Base-by-base conservation (phyloP, 2,888 invertebrate species). In the Chalcosyrphus nemorum region DNA sequence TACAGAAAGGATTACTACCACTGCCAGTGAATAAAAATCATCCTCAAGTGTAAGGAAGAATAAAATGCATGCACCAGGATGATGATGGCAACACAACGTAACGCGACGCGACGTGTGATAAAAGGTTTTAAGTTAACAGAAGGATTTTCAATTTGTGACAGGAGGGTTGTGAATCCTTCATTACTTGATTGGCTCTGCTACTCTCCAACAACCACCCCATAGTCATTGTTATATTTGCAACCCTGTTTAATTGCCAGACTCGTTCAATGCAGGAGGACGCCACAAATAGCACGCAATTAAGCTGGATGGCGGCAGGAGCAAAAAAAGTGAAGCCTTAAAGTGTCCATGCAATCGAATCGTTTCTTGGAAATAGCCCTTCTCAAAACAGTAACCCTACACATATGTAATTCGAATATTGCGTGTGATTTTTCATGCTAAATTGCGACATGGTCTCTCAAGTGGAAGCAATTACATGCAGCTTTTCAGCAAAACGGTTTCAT, bases 361-460 rank as follows among this genome's bases (percentile, higher is more conserved):
- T 24, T 82, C 81, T 43, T 24, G 59, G 81, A 82, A 81, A 71
- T 59, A 50, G n/a, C 27, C 52, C 76, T 17, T 24, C 41, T 11
- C 6, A 4, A 0, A 32, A 13, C 1, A 4, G 52, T 24, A 71
- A 45, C 43, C 13, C 15, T 9, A 57, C 13, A 27, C 77, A 72
- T 65, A 76, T 63, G 84, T 84, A 80, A 84, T 75, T 80, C 56
- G 75, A 80, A 75, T 78, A 84, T 80, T 65, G 84, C 80, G 84
- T 84, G 84, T 54, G 24, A 80, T 84, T 80, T 75, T 65, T 80
- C 80, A 84, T 84, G 75, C 63, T 80, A 80, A 80, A 80, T 84
- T 78, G 74, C 80, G 38, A 75, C 80, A 74, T 70, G 68, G 47
- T 19, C 74, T 32, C 74, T 65, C 5, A 54, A 84, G 78, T 84